phyloP scores from a whole-genome alignment of 2,888 invertebrate species.

The Synergus gifuensis region DNA sequence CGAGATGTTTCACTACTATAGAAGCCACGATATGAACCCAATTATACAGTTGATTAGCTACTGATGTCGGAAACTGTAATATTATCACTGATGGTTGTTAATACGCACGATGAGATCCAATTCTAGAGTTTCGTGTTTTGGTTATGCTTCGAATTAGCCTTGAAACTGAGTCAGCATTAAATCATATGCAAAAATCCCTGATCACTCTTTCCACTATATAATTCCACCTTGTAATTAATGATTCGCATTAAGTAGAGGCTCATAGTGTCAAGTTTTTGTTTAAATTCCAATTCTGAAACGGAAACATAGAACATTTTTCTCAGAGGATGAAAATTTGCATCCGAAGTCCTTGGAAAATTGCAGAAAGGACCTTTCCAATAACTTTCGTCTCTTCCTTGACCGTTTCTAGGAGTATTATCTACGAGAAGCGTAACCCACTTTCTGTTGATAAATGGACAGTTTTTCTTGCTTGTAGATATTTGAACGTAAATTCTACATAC shows the following conservation, averaged over 20 bases:
- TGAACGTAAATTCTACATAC: not conserved
- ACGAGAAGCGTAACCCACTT: conserved; percentile 8
- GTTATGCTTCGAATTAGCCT: conserved; percentile 52
- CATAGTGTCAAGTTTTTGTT: not conserved
- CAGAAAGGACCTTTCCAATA: not conserved
- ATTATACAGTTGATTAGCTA: not conserved
- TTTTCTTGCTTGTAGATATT: not conserved
- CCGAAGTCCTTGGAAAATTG: not conserved
- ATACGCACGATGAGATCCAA: not conserved
- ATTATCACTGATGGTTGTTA: not conserved
- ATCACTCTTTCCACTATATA: conserved; percentile 63
- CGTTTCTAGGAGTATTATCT: not conserved
- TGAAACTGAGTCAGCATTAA: conserved; percentile 68
- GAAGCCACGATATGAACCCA: not conserved
- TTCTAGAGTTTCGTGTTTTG: not conserved
- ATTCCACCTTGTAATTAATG: conserved; percentile 62
- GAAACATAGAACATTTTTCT: not conserved
- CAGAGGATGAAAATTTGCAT: not conserved
- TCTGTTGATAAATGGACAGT: conserved; percentile 11
- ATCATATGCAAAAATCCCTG: conserved; percentile 70
- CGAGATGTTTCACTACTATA: not conserved
- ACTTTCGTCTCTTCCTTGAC: not conserved
- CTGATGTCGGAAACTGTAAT: not conserved
- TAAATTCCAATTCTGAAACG: not conserved
- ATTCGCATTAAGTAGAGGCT: not conserved